These are phyloP conservation scores for Sitta carolinensis DNA, from an alignment of 2,797 vertebrate genomes.

Conservation along the genomic window DNA sequence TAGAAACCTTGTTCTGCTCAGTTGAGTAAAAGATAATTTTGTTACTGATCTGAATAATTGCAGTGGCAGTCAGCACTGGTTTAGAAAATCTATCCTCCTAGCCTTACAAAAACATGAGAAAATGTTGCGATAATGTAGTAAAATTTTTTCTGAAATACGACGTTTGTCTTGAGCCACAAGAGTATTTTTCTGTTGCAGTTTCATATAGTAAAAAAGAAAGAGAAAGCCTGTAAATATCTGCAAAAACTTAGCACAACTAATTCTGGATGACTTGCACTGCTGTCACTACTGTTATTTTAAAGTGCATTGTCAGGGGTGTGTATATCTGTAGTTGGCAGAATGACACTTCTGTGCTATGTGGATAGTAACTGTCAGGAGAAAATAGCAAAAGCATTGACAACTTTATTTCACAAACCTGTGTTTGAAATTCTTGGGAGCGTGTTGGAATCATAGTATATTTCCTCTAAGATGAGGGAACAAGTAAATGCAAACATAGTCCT, in stretches of 20 bases:
- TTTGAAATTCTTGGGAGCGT: not conserved
- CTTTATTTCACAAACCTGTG: not conserved
- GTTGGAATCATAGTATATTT: not conserved
- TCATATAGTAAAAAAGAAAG: not conserved
- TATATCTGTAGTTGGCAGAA: not conserved
- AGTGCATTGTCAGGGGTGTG: not conserved
- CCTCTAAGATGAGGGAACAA: not conserved
- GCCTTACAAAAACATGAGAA: not conserved
- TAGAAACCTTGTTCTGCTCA: not conserved
- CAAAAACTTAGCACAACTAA: not conserved
- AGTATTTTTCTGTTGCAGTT: not conserved
- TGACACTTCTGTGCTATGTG: not conserved
- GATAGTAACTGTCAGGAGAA: not conserved
- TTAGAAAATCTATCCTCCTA: not conserved
- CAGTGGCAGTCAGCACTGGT: not conserved
- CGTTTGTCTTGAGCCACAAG: not conserved
- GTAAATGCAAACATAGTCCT: not conserved
- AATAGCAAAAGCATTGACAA: not conserved
- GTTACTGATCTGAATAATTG: constrained; percentile 22
- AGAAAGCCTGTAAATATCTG: not conserved
- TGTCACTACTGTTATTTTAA: not conserved
- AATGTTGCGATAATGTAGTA: not conserved
- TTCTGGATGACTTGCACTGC: not conserved
- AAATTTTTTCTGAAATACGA: not conserved
- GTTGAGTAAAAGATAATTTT: constrained; percentile 17